phyloP scores from a whole-genome alignment of 2,797 vertebrate genomes.

The Ciconia nigra region DNA sequence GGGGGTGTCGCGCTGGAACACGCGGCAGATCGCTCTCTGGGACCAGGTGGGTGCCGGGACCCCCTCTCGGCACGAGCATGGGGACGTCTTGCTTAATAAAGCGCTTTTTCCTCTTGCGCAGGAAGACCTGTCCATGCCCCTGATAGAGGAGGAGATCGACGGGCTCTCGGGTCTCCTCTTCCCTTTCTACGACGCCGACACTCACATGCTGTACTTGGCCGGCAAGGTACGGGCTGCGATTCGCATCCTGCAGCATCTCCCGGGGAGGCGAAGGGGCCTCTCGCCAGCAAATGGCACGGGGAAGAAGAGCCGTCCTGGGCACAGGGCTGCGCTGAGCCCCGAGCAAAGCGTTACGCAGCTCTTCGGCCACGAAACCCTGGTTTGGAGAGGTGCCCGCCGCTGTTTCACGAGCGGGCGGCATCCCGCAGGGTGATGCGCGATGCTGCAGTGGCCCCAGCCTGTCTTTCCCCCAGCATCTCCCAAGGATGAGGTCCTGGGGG shows the following conservation, averaged over 20 bases:
- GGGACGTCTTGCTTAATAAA: accelerated
- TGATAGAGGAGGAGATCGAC: slow-evolving; percentile 95
- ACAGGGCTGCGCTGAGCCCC: neutral
- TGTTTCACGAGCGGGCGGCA: neutral
- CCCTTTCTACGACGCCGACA: slow-evolving; percentile 95
- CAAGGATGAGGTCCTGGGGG: neutral
- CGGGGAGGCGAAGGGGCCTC: neutral
- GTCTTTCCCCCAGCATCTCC: neutral
- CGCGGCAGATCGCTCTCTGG: slow-evolving; percentile 96
- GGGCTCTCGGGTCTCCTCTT: slow-evolving; percentile 96
- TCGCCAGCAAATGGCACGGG: accelerated
- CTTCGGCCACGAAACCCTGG: neutral
- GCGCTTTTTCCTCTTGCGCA: slow-evolving; percentile 18
- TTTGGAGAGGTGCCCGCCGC: neutral
- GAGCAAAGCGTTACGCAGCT: neutral
- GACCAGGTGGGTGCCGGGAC: slow-evolving; percentile 86
- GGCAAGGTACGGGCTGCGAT: slow-evolving; percentile 82
- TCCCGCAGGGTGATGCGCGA: neutral
- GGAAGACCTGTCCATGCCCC: slow-evolving; percentile 94
- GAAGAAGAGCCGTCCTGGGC: neutral
- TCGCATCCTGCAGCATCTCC: neutral
- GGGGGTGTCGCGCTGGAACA: slow-evolving; percentile 97
- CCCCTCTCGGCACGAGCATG: accelerated
- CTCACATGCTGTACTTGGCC: slow-evolving; percentile 97
- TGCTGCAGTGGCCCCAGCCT: neutral